phyloP scores from a whole-genome alignment of 2,113 vertebrate species.

The Pycnonotus jocosus region DNA sequence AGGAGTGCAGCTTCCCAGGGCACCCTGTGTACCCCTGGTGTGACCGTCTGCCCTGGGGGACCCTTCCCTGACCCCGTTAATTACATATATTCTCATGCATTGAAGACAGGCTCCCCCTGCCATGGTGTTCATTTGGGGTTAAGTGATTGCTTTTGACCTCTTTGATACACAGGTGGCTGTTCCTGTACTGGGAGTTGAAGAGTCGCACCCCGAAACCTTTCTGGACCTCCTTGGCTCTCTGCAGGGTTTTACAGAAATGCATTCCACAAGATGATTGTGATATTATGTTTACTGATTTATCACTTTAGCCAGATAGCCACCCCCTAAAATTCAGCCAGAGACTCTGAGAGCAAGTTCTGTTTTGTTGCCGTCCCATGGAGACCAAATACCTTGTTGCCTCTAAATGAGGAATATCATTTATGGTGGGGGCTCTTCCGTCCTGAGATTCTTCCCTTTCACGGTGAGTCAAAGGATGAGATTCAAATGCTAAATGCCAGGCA shows the following conservation, averaged over 20 bases:
- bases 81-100: neutral
- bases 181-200: neutral
- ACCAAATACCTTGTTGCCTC: neutral
- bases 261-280: neutral
- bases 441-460: neutral
- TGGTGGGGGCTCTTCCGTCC: neutral
- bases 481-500: neutral
- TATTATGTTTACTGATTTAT: neutral
- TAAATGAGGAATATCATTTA: neutral
- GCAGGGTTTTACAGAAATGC: neutral
- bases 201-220: neutral
- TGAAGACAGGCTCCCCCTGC: neutral
- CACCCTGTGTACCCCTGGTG: neutral
- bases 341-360: neutral
- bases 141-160: neutral
- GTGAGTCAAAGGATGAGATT: neutral
- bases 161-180: neutral
- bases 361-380: neutral
- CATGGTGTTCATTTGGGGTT: neutral
- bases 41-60: neutral
- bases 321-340: neutral
- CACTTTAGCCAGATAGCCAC: neutral
- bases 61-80: neutral
- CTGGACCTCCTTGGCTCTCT: neutral
- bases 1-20: neutral